A percentile compares a stretch with the other conserved stretches of the same genome.
Conservation (phyloP, 2,113 vertebrate genomes). For the Antechinus stuartii region DNA sequence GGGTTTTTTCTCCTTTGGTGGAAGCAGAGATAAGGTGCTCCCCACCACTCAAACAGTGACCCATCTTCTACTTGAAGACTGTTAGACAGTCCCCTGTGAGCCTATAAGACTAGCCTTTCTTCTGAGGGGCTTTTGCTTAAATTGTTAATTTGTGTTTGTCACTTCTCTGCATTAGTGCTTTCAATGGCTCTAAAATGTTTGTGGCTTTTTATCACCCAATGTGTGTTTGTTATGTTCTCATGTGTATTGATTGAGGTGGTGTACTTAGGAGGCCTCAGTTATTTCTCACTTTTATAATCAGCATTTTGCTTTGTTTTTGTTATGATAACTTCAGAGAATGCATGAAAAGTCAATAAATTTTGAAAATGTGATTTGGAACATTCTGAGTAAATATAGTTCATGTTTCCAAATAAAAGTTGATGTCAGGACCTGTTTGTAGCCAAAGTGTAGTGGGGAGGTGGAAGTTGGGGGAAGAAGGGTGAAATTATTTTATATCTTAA, state of each 20-base stretch:
- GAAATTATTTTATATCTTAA: not conserved
- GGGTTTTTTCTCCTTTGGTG: not conserved
- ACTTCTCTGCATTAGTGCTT: not conserved
- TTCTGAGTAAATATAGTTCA: not conserved
- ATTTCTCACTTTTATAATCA: not conserved
- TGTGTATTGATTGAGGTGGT: not conserved
- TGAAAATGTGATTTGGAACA: not conserved
- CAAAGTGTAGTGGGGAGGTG: not conserved
- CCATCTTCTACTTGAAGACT: not conserved
- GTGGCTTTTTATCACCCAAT: not conserved
- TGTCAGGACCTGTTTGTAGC: not conserved
- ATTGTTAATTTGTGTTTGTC: not conserved
- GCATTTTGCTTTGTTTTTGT: not conserved
- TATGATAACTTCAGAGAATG: not conserved
- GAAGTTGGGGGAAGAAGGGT: too few species aligned
- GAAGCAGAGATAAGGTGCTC: not conserved
- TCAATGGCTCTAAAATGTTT: not conserved
- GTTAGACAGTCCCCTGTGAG: constrained; percentile 1
- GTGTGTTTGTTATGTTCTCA: not conserved
- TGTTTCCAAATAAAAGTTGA: not conserved
- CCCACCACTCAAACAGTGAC: not conserved
- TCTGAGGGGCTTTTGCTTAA: constrained; percentile 3
- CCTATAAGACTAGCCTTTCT: not conserved
- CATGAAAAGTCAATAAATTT: not conserved
- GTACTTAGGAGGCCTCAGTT: not conserved